phyloP scores from a whole-genome alignment of 2,113 vertebrate species.

The Dicerorhinus sumatrensis region DNA sequence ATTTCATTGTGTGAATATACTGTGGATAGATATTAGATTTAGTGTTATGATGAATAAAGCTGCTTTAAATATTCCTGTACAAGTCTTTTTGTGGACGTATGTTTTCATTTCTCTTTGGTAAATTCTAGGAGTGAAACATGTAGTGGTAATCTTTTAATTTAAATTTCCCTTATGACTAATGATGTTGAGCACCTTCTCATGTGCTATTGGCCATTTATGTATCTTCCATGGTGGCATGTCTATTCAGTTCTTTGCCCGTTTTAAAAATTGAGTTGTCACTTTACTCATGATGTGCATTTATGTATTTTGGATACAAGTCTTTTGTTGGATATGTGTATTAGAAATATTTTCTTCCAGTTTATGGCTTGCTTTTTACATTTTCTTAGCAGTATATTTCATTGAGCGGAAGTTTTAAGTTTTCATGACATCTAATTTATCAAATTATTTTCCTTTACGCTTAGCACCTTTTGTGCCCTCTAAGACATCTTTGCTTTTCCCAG shows the following conservation, averaged over 20 bases:
- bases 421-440: neutral
- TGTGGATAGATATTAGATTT: neutral
- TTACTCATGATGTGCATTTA: neutral
- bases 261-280: neutral
- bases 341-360: neutral
- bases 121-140: neutral
- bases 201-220: neutral
- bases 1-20: neutral
- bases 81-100: neutral
- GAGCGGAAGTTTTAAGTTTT: neutral
- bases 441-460: neutral
- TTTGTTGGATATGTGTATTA: neutral
- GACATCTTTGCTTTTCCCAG: neutral
- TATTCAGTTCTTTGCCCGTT: neutral
- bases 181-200: neutral
- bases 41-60: neutral
- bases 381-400: neutral
- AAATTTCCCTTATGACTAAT: neutral
- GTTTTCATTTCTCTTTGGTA: slow-evolving; percentile 8
- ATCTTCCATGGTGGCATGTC: neutral
- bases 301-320: neutral
- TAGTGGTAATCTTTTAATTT: neutral
- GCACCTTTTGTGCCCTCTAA: neutral
- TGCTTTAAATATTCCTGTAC: neutral
- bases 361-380: neutral